A percentile compares a stretch with the other conserved stretches of the same genome.
These are phyloP conservation scores for Drosophila elegans DNA, from an alignment of 1,140 invertebrate species.

Conservation along the genomic window DNA sequence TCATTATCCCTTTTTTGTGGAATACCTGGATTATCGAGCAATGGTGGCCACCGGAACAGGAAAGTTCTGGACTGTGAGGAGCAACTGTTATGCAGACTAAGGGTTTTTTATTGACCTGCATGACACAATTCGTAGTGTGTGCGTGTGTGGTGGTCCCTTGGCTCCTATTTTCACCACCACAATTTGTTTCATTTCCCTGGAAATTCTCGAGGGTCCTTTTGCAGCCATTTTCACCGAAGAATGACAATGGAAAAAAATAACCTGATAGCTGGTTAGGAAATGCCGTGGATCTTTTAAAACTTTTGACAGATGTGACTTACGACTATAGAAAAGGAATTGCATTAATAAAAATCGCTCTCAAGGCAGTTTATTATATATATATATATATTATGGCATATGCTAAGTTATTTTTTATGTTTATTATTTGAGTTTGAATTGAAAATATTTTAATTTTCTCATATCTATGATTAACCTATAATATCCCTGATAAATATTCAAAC, in stretches of 20 bases:
- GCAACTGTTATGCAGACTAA: slow-evolving; percentile 8
- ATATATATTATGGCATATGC: no score
- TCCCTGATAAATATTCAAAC: no score
- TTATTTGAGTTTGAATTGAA: no score
- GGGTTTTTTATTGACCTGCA: slow-evolving; percentile 58
- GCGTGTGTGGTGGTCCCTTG: slow-evolving; percentile 31
- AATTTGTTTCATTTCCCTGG: slow-evolving; percentile 45
- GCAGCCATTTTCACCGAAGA: not conserved
- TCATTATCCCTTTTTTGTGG: slow-evolving; percentile 26
- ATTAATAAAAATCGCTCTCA: not conserved
- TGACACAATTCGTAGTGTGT: slow-evolving; percentile 44
- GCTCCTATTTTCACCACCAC: slow-evolving; percentile 7
- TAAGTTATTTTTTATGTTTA: no score
- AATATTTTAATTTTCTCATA: no score
- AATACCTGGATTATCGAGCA: slow-evolving; percentile 40
- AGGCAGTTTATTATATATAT: no score
- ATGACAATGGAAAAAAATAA: not conserved
- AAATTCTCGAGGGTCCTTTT: slow-evolving; percentile 25
- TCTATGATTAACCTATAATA: no score
- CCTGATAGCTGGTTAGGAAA: not conserved
- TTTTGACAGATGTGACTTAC: not conserved
- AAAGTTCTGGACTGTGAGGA: slow-evolving; percentile 26
- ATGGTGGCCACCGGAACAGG: slow-evolving; percentile 62
- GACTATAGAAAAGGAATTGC: not conserved
- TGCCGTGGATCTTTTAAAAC: not conserved